Evolutionary conservation across 2,888 invertebrate genomes (phyloP).

Genomic region (Philopedon plagiatum): DNA sequence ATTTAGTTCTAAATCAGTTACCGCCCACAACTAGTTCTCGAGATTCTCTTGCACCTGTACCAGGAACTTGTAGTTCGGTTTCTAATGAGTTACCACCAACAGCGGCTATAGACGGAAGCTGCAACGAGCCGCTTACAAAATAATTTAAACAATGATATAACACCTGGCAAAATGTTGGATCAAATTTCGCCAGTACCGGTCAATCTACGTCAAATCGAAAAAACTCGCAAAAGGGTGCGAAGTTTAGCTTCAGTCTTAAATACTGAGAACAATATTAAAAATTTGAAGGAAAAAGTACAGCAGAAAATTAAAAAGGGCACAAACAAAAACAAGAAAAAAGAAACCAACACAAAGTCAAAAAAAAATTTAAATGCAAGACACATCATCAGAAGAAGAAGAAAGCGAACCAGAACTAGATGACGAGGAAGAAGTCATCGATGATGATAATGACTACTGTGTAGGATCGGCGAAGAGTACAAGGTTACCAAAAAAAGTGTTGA

Average conservation of each 20-base stretch:
- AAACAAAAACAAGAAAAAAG: background rate
- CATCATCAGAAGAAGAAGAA: background rate
- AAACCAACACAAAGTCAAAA: too few species aligned
- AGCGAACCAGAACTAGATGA: background rate
- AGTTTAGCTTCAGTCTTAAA: background rate
- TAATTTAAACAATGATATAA: background rate
- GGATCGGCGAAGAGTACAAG: background rate
- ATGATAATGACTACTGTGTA: background rate
- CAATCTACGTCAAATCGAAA: background rate
- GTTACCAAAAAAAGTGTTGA: background rate
- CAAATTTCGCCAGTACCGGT: constrained; percentile 17
- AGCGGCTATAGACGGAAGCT: too few species aligned
- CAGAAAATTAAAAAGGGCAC: background rate
- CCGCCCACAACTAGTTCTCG: too few species aligned
- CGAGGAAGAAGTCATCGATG: background rate
- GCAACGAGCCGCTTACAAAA: too few species aligned
- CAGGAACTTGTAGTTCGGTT: too few species aligned
- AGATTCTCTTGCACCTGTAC: too few species aligned
- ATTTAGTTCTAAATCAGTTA: too few species aligned
- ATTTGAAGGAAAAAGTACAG: background rate
- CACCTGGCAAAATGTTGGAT: constrained; percentile 18
- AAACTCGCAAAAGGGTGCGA: background rate
- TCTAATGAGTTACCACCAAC: too few species aligned
- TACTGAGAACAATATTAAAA: background rate
- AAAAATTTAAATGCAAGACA: background rate